A percentile compares a stretch with the other conserved stretches of the same genome.
phyloP scores from a whole-genome alignment of 2,888 invertebrate genomes.

The Netelia fuscicornis region DNA sequence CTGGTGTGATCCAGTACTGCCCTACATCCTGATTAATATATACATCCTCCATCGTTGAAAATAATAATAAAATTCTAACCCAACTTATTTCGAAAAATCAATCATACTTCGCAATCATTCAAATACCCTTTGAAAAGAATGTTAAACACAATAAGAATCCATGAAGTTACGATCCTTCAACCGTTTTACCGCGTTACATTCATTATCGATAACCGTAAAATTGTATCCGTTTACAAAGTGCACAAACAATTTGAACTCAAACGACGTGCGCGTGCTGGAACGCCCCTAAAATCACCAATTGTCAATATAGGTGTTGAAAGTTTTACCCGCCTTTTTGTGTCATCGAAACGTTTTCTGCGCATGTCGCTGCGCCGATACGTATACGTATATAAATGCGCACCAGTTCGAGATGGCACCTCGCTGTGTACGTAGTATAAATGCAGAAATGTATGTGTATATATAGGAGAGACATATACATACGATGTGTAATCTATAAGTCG shows the following conservation, averaged over 20 bases:
- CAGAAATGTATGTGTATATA: neutral
- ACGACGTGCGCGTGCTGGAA: neutral
- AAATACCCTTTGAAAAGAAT: neutral
- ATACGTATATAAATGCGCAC: conserved; percentile 3
- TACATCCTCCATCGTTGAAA: neutral
- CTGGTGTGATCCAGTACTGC: neutral
- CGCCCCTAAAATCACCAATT: neutral
- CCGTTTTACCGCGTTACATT: neutral
- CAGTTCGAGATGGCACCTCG: no score
- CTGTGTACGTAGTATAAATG: neutral
- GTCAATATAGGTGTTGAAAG: neutral
- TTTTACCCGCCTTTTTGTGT: conserved; percentile 3
- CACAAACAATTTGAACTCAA: neutral
- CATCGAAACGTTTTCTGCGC: conserved; percentile 35
- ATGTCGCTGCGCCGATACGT: conserved; percentile 23
- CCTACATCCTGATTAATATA: neutral
- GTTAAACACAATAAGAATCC: no score
- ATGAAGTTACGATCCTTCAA: no score
- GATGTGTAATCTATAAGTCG: conserved; percentile 52
- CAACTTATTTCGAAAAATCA: neutral
- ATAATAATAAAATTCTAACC: neutral
- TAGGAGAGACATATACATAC: conserved; percentile 27
- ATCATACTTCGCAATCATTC: neutral
- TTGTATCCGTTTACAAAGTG: neutral
- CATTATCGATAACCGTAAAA: neutral